Conservation (phyloP, 2,797 vertebrate species). For the Acipenser transmontanus region DNA sequence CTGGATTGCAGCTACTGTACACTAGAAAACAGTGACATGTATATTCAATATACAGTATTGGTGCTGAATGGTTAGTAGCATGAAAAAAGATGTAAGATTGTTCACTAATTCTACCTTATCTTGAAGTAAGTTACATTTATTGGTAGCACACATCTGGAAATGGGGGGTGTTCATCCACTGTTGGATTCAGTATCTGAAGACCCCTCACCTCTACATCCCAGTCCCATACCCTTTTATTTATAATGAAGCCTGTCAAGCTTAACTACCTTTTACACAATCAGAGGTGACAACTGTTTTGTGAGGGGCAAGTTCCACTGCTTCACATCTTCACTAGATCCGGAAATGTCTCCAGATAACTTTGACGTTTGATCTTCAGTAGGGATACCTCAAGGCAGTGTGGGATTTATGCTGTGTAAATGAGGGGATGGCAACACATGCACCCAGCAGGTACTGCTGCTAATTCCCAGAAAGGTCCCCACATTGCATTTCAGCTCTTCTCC, state of each 20-base stretch:
- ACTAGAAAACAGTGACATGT: too few relatives aligned
- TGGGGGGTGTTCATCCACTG: too few relatives aligned
- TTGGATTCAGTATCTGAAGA: too few relatives aligned
- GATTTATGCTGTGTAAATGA: constrained; percentile 5
- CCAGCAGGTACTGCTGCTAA: neutral
- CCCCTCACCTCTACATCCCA: too few relatives aligned
- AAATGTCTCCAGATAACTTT: neutral
- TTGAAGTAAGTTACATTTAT: too few relatives aligned
- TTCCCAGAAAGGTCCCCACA: neutral
- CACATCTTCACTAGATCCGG: neutral
- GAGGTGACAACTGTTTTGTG: constrained; percentile 3
- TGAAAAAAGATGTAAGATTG: too few relatives aligned
- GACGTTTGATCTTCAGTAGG: neutral
- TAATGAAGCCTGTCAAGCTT: neutral
- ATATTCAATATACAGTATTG: too few relatives aligned
- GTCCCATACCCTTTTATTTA: too few relatives aligned
- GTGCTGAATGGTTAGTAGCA: too few relatives aligned
- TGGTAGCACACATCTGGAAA: too few relatives aligned
- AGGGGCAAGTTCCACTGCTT: neutral
- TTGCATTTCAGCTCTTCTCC: constrained; percentile 1
- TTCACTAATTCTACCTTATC: too few relatives aligned
- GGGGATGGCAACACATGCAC: neutral
- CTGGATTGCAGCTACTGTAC: too few relatives aligned
- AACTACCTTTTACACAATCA: neutral
- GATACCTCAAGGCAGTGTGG: constrained; percentile 3